Conservation (phyloP, 2,797 vertebrate species). For the Sus cebifrons region DNA sequence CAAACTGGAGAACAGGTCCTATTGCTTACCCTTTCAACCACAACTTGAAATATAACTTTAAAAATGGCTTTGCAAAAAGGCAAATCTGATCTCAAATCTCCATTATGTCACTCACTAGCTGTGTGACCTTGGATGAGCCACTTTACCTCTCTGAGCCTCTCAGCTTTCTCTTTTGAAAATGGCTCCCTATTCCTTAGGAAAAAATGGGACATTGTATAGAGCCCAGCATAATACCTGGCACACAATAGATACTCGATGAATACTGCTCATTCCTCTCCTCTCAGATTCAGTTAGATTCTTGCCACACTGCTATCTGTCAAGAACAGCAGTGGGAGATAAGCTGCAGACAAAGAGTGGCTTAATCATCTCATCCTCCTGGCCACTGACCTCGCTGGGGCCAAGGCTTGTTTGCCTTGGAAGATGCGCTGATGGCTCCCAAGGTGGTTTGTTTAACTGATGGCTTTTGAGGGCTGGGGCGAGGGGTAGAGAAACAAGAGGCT, state of each 20-base stretch:
- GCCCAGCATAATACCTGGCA: not conserved
- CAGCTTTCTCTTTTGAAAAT: not conserved
- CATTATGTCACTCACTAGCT: not conserved
- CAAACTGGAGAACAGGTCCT: not conserved
- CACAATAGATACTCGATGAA: accelerated
- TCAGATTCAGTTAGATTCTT: not conserved
- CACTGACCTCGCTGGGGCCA: not conserved
- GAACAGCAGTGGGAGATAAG: not conserved
- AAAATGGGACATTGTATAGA: not conserved
- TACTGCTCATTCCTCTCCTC: not conserved
- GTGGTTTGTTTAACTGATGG: conserved; percentile 73
- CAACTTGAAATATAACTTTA: not conserved
- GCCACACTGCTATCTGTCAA: not conserved
- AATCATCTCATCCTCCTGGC: not conserved
- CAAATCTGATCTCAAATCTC: not conserved
- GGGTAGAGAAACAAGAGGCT: conserved; percentile 29
- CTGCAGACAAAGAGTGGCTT: not conserved
- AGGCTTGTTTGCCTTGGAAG: conserved; percentile 71
- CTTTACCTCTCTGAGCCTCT: not conserved
- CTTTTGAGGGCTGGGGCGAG: not conserved
- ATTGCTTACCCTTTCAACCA: not conserved
- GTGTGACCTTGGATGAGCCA: not conserved
- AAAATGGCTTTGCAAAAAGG: not conserved
- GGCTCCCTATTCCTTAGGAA: not conserved
- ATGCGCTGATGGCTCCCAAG: not conserved